Percentiles rank a stretch among this genome's conserved stretches.
Evolutionary conservation across 2,113 vertebrate genomes (phyloP).

Genomic region (Romanogobio albipinnatus): DNA sequence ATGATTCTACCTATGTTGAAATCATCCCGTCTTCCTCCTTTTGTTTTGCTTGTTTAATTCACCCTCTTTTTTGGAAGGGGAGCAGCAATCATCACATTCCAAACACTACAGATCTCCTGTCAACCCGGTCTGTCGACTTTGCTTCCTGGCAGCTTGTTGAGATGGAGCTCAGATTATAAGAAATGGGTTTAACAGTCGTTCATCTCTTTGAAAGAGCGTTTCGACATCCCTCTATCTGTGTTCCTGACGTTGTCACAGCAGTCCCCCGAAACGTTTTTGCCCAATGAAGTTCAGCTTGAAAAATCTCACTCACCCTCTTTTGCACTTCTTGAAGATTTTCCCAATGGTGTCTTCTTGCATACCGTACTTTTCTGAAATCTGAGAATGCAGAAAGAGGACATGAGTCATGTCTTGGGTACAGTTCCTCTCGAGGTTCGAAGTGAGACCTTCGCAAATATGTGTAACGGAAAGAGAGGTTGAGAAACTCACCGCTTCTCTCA

Average conservation of each 20-base stretch:
- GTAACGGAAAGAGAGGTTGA: conserved; percentile 10
- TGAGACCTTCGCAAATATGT: conserved; percentile 28
- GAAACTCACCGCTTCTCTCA: conserved; percentile 89
- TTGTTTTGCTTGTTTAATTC: conserved; percentile 34
- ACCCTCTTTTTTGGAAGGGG: conserved; percentile 54
- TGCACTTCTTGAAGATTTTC: conserved; percentile 99
- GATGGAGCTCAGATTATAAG: conserved; percentile 57
- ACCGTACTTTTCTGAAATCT: conserved; percentile 99
- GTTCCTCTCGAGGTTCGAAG: conserved; percentile 1
- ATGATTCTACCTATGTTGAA: conserved; percentile 67
- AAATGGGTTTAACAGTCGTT: conserved; percentile 39
- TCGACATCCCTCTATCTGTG: conserved; percentile 13
- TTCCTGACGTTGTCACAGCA: neutral
- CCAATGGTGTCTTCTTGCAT: conserved; percentile 90
- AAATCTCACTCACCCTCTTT: conserved; percentile 87
- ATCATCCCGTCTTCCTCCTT: conserved; percentile 57
- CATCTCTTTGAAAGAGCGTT: neutral
- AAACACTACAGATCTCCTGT: conserved; percentile 57
- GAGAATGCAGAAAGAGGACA: conserved; percentile 57
- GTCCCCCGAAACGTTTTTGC: neutral
- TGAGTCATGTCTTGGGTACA: conserved; percentile 22
- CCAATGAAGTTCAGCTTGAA: neutral
- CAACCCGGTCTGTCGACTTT: conserved; percentile 68
- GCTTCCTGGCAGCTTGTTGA: conserved; percentile 59
- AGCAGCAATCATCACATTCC: conserved; percentile 70